Evolutionary conservation across 2,888 invertebrate genomes (phyloP).

Genomic region (Xestia xanthographa): DNA sequence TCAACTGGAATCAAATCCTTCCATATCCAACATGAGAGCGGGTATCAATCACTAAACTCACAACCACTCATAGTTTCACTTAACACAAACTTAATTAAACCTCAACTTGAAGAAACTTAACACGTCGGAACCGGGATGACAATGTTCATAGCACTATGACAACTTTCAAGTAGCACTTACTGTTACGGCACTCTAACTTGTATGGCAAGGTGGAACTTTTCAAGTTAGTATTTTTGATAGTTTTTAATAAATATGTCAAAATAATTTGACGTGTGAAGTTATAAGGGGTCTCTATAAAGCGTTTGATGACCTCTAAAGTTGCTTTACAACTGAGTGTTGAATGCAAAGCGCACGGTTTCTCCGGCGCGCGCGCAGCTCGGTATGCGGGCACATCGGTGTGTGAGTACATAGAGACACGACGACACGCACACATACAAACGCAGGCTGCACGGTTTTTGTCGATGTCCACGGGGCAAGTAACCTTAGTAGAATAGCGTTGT

Average conservation of each 20-base stretch:
- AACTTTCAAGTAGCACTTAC: slow-evolving; percentile 59
- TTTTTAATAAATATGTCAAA: slow-evolving; percentile 70
- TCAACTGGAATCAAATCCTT: slow-evolving; percentile 73
- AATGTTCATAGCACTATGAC: slow-evolving; percentile 63
- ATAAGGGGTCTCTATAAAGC: slow-evolving; percentile 80
- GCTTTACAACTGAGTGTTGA: slow-evolving; percentile 86
- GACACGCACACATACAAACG: slow-evolving; percentile 72
- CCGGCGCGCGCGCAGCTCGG: slow-evolving; percentile 85
- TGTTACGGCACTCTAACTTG: slow-evolving; percentile 58
- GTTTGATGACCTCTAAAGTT: slow-evolving; percentile 89
- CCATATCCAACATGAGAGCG: slow-evolving; percentile 78
- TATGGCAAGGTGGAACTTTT: slow-evolving; percentile 22
- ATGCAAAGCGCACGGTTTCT: slow-evolving; percentile 87
- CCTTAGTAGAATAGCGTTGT: slow-evolving; percentile 77
- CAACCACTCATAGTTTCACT: slow-evolving; percentile 74
- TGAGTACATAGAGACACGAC: slow-evolving; percentile 65
- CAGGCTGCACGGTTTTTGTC: slow-evolving; percentile 90
- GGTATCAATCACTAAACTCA: slow-evolving; percentile 70
- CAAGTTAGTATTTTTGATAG: slow-evolving; percentile 47
- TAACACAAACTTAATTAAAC: slow-evolving; percentile 70
- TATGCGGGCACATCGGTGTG: slow-evolving; percentile 82
- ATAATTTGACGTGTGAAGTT: slow-evolving; percentile 74
- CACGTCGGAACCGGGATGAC: slow-evolving; percentile 68
- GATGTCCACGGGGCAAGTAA: slow-evolving; percentile 90
- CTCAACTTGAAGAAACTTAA: slow-evolving; percentile 66